phyloP scores from a whole-genome alignment of 2,113 vertebrate genomes.

The Aptenodytes patagonicus region DNA sequence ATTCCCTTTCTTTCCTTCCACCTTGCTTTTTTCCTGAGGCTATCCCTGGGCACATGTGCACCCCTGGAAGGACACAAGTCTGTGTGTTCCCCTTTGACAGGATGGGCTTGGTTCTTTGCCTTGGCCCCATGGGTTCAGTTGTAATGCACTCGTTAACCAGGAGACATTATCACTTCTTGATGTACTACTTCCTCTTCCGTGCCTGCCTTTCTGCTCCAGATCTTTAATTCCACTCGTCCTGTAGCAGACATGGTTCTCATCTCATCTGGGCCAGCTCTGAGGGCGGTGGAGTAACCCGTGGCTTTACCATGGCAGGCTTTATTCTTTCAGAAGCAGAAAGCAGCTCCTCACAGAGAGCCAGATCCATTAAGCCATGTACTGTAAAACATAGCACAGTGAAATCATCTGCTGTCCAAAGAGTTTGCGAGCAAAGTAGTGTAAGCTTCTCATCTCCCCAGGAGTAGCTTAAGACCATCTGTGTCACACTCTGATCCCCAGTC shows the following conservation, averaged over 20 bases:
- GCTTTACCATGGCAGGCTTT: not conserved
- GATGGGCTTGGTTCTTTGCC: not conserved
- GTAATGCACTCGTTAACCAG: not conserved
- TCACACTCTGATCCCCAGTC: not conserved
- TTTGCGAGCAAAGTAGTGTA: not conserved
- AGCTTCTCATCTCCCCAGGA: not conserved
- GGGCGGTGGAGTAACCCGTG: not conserved
- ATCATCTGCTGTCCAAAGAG: not conserved
- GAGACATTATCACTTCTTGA: not conserved
- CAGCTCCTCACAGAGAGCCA: not conserved
- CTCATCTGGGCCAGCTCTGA: not conserved
- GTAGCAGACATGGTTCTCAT: not conserved
- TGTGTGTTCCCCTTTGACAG: not conserved
- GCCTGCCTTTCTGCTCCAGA: not conserved
- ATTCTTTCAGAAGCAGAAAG: not conserved
- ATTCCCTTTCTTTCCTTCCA: not conserved
- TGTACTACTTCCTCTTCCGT: not conserved
- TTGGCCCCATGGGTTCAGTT: not conserved
- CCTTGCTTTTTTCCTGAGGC: not conserved
- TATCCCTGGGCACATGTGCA: not conserved
- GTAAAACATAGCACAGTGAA: not conserved
- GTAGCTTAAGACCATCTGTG: not conserved
- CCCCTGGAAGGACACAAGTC: not conserved
- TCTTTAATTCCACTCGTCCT: not conserved
- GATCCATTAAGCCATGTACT: not conserved